Base-by-base conservation (phyloP, 2,797 vertebrate species). In the Tokudaia muenninki region DNA sequence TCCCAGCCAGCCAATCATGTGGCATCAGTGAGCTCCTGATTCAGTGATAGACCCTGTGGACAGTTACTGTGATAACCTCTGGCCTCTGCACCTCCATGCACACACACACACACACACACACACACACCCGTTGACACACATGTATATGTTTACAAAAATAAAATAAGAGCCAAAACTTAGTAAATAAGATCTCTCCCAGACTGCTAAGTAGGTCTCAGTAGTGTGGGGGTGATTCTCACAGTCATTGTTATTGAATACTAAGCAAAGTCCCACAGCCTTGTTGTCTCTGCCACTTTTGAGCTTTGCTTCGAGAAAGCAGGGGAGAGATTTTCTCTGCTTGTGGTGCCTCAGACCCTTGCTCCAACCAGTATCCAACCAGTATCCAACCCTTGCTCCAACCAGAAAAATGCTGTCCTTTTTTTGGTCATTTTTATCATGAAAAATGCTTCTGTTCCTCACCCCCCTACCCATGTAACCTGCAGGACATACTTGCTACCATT, bases 401-500 rank as follows among this genome's bases (percentile, higher is more conserved):
- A 41, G 37, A 50, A 50, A 90, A 55, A 77, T 59, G 19, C 34
- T 80, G 26, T 77, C 55, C 77, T 24, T 37, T 37, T 41, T 41
- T 41, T 41, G 41, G 41, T 41, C 41, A 41, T 41, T 41, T 78
- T 57, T 78, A 31, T 24, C 50, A 70, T 55, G 41, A 63, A 70
- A 91, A 55, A 55, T 92, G 55, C 37, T 86, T 78, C 97, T 52
- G 87, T 24, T 3, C 13, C 55, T 61, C 4, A 16, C 24, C 34
- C 14, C 14, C 34, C 57, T 14, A 96, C 90, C 5, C 94, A 72
- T 98, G 88, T 44, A 88, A 74, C 16, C 98, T 98, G 6, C 98
- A 99, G 99, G 22, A 98, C 75, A 96, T 99, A 65, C 98, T 99
- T 29, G 61, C 95, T 37, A 98, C 98, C 13, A 98, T 99, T 63